phyloP scores from a whole-genome alignment of 2,113 vertebrate species.

The Camelus dromedarius region DNA sequence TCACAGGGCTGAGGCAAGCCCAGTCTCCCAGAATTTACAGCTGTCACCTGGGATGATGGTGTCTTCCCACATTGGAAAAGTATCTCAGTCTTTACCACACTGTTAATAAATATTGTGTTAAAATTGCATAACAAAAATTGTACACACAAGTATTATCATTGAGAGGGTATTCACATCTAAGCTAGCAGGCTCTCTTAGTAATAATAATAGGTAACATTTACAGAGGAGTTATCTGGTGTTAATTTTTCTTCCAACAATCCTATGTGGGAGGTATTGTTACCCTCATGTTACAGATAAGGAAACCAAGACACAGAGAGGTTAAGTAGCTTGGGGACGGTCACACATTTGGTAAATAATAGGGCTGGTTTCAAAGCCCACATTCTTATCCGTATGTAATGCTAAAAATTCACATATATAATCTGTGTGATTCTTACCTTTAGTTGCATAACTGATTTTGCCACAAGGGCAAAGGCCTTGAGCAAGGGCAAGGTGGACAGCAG shows the following conservation, averaged over 20 bases:
- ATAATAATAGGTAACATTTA: conserved; percentile 2
- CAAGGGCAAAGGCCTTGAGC: background rate
- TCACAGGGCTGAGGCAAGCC: background rate
- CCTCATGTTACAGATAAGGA: background rate
- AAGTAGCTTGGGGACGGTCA: background rate
- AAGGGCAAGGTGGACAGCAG: background rate
- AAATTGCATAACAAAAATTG: background rate
- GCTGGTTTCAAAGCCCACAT: background rate
- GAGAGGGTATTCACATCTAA: background rate
- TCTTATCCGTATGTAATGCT: background rate
- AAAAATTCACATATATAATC: background rate
- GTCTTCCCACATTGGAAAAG: background rate
- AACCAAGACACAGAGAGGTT: background rate
- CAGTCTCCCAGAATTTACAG: background rate
- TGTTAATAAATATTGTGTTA: background rate
- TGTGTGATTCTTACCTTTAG: background rate
- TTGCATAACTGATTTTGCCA: background rate
- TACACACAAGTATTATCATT: background rate
- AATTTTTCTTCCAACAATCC: background rate
- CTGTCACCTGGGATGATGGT: background rate
- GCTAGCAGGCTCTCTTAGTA: background rate
- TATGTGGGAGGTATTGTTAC: background rate
- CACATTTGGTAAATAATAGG: background rate
- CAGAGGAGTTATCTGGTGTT: background rate
- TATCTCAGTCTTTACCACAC: background rate